Evolutionary conservation across 2,113 vertebrate species (phyloP).

Genomic region (Illadopsis cleaveri): DNA sequence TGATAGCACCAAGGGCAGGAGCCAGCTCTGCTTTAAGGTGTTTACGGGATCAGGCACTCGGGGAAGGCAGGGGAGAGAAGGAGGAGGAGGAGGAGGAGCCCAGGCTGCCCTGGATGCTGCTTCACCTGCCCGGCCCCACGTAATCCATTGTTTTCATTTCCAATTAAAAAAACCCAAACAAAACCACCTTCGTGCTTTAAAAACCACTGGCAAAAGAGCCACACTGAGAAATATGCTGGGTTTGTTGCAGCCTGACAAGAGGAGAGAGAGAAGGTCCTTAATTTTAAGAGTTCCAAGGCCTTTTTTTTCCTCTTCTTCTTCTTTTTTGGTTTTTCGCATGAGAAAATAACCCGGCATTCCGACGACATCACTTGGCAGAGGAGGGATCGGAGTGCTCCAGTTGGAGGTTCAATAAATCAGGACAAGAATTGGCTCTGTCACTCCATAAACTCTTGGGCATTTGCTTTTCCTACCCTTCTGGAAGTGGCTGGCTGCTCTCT

Average conservation of each 20-base stretch:
- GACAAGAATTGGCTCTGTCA: slow-evolving; percentile 57
- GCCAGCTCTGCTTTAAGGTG: slow-evolving; percentile 59
- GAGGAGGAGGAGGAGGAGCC: background rate
- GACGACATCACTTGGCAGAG: slow-evolving; percentile 59
- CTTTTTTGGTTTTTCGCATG: slow-evolving; percentile 9
- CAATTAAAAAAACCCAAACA: background rate
- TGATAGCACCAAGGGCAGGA: slow-evolving; percentile 51
- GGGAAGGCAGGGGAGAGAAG: background rate
- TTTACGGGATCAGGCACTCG: slow-evolving; percentile 3
- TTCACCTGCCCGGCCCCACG: background rate
- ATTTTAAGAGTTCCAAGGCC: slow-evolving; percentile 9
- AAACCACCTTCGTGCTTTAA: background rate
- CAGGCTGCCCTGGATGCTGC: background rate
- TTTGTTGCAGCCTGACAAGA: background rate
- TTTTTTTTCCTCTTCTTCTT: background rate
- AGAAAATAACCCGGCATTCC: slow-evolving; percentile 72
- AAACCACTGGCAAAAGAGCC: background rate
- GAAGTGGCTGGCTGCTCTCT: slow-evolving; percentile 31
- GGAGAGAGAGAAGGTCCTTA: background rate
- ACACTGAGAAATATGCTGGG: background rate
- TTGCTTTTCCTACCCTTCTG: slow-evolving; percentile 49
- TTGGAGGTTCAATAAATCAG: slow-evolving; percentile 66
- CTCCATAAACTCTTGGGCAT: slow-evolving; percentile 64
- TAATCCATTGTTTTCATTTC: background rate
- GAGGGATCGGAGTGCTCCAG: slow-evolving; percentile 34